Base-by-base conservation (phyloP, 2,888 invertebrate species). In the Himalopsyche tibetana region DNA sequence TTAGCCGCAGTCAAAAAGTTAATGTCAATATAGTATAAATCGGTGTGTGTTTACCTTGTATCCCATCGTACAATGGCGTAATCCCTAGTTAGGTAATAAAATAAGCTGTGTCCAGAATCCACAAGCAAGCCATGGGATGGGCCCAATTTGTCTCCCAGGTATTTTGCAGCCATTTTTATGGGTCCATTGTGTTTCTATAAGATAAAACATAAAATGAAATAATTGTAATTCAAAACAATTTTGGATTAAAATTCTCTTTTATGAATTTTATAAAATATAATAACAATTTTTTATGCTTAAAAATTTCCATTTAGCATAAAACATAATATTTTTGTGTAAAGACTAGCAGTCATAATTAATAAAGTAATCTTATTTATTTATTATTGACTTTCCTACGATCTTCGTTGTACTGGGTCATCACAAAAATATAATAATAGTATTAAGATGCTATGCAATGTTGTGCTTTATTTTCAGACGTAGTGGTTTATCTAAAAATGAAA, bases 1-100 rank as follows among this genome's bases (percentile, higher is more conserved):
- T 28, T 28, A 28, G 28, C 28, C 28, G 28, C 28, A 2, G 28
- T 28, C 28, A 28, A 45, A 11, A 45, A 45, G 11, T 45, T 9
- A 2, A 45, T 51, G 15, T 51, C 15, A 15, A 84, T 17, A 74
- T 79, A 63, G 84, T 55, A 19, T 5, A 80, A 42, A 82, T 85
- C 36, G 63, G 87, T 51, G 5, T 51, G 15, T 51, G 51, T 89
- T 89, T 90, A 91, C 90, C 90, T 90, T n/a, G 90, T 91, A 88
- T 91, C 90, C 93, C 92, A 93, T 84, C 92, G 91, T 28, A 93
- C 90, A 28, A 92, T 90, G 5, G 91, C 93, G 89, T 90, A 91
- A 89, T 93, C 92, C 55, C 92, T 90, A 9, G 90, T 89, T 88
- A 93, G 90, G 88, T 92, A 93, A 89, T 93, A 93, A 88, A 90